These are phyloP conservation scores for Antedon mediterranea DNA, from an alignment of 53 echinoderm and acorn worm genomes.

Conservation along the genomic window DNA sequence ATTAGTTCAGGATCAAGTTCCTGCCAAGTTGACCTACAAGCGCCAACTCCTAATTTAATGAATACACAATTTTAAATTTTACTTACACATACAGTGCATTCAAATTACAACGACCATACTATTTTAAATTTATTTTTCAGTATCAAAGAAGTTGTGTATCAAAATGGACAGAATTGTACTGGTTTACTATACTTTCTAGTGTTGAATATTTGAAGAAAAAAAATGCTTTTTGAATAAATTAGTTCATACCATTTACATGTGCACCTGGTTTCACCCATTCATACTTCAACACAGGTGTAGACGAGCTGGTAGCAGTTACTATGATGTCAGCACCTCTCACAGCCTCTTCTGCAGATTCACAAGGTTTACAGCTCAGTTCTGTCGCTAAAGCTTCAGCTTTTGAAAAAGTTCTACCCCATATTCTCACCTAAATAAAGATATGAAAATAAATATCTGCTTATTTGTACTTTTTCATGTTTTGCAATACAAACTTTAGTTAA, in stretches of 20 bases:
- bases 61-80: too few species aligned
- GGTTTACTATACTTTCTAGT: too few species aligned
- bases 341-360: slow-evolving; percentile 57
- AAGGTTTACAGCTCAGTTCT: slow-evolving; percentile 46
- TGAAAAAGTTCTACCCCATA: slow-evolving; percentile 38
- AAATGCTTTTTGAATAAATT: too few species aligned
- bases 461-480: too few species aligned
- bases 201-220: too few species aligned
- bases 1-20: slow-evolving; percentile 74
- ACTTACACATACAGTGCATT: too few species aligned
- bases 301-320: slow-evolving; percentile 43
- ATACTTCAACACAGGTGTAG: slow-evolving; percentile 53
- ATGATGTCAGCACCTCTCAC: slow-evolving; percentile 79
- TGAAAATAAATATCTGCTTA: too few species aligned
- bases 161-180: too few species aligned
- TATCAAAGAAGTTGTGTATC: too few species aligned
- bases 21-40: slow-evolving; percentile 41
- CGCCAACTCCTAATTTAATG: slow-evolving; percentile 54
- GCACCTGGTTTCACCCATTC: slow-evolving; percentile 70
- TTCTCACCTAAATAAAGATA: not conserved
- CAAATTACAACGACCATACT: too few species aligned
- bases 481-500: too few species aligned
- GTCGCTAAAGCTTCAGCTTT: slow-evolving; percentile 50
- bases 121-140: too few species aligned
- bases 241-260: slow-evolving; percentile 61